Percentiles rank a stretch among this genome's conserved stretches.
Evolutionary conservation across 2,113 vertebrate species (phyloP).

Genomic region (Scomber scombrus): DNA sequence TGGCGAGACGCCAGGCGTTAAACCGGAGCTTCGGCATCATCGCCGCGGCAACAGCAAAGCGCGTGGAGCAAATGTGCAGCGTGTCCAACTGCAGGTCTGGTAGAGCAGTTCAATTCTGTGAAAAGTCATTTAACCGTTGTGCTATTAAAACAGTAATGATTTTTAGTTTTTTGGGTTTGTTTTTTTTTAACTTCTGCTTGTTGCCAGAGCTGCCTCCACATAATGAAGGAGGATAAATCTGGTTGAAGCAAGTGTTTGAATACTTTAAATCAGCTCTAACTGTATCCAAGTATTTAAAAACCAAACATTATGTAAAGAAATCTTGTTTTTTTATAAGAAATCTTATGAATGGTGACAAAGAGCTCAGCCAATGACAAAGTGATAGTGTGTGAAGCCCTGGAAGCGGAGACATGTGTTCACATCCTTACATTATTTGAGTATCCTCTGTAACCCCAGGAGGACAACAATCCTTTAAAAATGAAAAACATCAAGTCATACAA

Average conservation of each 20-base stretch:
- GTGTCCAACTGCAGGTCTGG: constrained; percentile 6
- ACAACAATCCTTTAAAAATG: constrained; percentile 30
- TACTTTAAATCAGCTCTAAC: background rate
- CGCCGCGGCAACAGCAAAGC: background rate
- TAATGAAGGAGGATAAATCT: background rate
- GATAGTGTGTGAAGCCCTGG: constrained; percentile 23
- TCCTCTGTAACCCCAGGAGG: constrained; percentile 46
- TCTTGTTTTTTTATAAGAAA: too few relatives aligned
- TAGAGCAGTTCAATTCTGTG: background rate
- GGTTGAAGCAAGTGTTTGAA: constrained; percentile 8
- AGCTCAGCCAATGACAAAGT: background rate
- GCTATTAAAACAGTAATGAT: constrained; percentile 16
- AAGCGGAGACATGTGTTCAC: constrained; percentile 40
- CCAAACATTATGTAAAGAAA: constrained; percentile 13
- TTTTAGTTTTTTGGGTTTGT: background rate
- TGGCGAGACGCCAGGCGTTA: too few relatives aligned
- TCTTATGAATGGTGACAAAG: constrained; percentile 13
- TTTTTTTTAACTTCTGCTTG: too few relatives aligned
- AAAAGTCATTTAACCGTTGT: constrained; percentile 6
- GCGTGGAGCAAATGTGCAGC: background rate
- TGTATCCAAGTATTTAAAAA: background rate
- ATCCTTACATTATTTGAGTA: constrained; percentile 61
- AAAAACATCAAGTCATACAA: constrained; percentile 38
- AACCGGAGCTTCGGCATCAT: too few relatives aligned
- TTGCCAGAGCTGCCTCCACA: background rate